Evolutionary conservation across 2,888 invertebrate genomes (phyloP), one percentile per base, ranked within the genome.

Genomic region (Acrocera orbiculus): DNA sequence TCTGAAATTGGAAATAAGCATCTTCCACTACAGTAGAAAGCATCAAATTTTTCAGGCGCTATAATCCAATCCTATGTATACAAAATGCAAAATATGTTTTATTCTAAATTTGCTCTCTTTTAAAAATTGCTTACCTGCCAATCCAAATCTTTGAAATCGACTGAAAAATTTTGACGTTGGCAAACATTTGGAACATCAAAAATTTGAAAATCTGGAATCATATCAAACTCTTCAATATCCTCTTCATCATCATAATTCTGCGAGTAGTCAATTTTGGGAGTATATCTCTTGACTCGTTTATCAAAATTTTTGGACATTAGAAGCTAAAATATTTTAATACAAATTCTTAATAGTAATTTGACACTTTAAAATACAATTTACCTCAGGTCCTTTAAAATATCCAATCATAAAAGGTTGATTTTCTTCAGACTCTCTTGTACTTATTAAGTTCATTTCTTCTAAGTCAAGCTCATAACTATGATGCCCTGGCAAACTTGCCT

Each of bases 31-130:
- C 93, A 93, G 54, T 83, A 92, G 57, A 79, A 89, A 0, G 92
- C 90, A 28, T 82, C 80, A 54, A 89, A 93, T 16, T 90, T 92
- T 48, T 82, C 82, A 9, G 93, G 93, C 3, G 92, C 92, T 44
- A 95, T 90, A 42, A 93, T 86, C 87, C 89, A 90, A 53, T 86
- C 81, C 76, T 86, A 54, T 29, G 55, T 54, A 40, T 37, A 41
- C 13, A 30, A 19, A 24, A 9, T 19, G 3, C 7, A n/a, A n/a
- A n/a, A n/a, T n/a, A n/a, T 2, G 8, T 7, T 19, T 19, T 7
- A 7, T 24, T 35, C n/a, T 22, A 20, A 32, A 14, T 14, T 11
- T 7, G 7, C 7, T 19, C 19, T 19, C 19, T 19, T 19, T 6
- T 19, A 19, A 19, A 19, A 19, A 19, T 19, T 19, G 19, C 27